phyloP scores from a whole-genome alignment of 2,888 invertebrate genomes.

The Iphiclides podalirius region DNA sequence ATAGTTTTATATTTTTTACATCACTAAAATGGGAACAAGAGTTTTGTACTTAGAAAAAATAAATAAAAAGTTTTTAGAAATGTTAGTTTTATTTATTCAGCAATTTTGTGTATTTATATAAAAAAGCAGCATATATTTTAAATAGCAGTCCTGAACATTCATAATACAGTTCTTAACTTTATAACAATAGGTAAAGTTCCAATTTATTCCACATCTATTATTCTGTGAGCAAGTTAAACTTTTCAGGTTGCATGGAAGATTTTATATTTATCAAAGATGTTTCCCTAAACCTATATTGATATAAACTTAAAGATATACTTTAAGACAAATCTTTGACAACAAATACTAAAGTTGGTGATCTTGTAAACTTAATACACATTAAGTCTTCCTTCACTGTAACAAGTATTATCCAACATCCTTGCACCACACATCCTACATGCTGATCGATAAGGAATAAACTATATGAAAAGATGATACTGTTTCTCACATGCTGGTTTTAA shows the following conservation, averaged over 20 bases:
- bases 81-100: conserved; percentile 12
- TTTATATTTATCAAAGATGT: background rate
- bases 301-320: no score
- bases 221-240: no score
- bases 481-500: background rate
- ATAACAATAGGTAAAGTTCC: no score
- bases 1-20: conserved; percentile 4
- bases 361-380: no score
- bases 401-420: no score
- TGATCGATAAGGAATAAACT: no score
- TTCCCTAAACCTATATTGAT: no score
- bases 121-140: background rate
- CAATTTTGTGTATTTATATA: background rate
- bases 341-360: no score
- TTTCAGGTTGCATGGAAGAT: background rate
- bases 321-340: no score
- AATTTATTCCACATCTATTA: no score
- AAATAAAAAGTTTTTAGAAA: conserved; percentile 7
- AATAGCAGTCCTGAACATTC: background rate
- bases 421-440: no score
- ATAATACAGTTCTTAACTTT: background rate
- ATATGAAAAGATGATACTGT: background rate
- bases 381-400: no score
- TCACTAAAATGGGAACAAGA: conserved; percentile 6
- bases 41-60: conserved; percentile 13